A percentile compares a stretch with the other conserved stretches of the same genome.
phyloP scores from a whole-genome alignment of 2,888 invertebrate species.

The Coecobrya sp. region DNA sequence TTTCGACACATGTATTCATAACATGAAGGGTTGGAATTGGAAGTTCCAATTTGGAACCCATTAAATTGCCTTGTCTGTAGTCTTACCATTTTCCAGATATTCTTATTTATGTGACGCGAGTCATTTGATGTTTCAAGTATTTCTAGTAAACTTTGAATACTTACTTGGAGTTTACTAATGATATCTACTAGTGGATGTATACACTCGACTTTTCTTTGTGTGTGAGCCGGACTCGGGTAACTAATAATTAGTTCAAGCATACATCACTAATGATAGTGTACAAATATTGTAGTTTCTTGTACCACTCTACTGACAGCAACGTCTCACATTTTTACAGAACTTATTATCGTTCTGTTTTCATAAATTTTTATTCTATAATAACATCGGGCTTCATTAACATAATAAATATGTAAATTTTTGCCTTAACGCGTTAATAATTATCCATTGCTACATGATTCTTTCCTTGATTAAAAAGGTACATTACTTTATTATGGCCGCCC shows the following conservation, averaged over 20 bases:
- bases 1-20: slow-evolving; percentile 1
- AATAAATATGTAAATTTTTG: background rate
- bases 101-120: background rate
- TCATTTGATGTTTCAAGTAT: too few relatives aligned
- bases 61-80: background rate
- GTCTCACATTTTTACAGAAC: background rate
- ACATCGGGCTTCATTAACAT: too few relatives aligned
- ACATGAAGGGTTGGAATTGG: background rate
- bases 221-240: background rate
- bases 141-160: too few relatives aligned
- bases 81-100: background rate
- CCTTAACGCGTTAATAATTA: background rate
- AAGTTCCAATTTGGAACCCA: too few relatives aligned
- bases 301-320: background rate
- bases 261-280: background rate
- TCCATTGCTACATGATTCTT: too few relatives aligned
- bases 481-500: too few relatives aligned
- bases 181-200: background rate
- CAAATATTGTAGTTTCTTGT: background rate
- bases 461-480: too few relatives aligned
- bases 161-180: background rate
- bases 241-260: slow-evolving; percentile 47
- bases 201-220: background rate
- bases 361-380: background rate
- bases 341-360: background rate